A percentile compares a stretch with the other conserved stretches of the same genome.
These are phyloP conservation scores for Parazoanthus atlanticus DNA, from an alignment of 92 coral and sea anemone genomes.

Conservation along the genomic window DNA sequence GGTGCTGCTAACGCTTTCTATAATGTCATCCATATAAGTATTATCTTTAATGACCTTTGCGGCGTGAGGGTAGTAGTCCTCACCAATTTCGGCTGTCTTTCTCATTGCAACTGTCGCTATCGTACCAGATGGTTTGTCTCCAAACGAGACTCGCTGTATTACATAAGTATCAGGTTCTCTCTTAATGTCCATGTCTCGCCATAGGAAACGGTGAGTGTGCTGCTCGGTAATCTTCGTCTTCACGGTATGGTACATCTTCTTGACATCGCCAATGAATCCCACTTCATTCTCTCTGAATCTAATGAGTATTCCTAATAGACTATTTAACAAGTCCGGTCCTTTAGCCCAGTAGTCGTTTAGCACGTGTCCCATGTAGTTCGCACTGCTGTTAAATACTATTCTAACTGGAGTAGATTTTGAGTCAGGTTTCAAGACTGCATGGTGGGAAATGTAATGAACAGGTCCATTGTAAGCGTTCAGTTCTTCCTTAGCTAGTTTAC, in stretches of 20 bases:
- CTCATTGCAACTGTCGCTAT: slow-evolving; percentile 47
- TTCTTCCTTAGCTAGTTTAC: slow-evolving; percentile 53
- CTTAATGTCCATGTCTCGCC: slow-evolving; percentile 38
- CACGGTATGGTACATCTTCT: slow-evolving; percentile 39
- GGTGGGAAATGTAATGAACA: slow-evolving; percentile 60
- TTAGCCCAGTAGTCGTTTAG: slow-evolving; percentile 45
- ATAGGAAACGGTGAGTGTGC: slow-evolving; percentile 43
- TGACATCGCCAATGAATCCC: slow-evolving; percentile 44
- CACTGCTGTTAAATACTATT: slow-evolving; percentile 63
- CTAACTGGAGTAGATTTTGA: slow-evolving; percentile 54
- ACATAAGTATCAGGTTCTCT: slow-evolving; percentile 46
- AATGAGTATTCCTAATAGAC: slow-evolving; percentile 45
- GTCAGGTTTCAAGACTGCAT: slow-evolving; percentile 59
- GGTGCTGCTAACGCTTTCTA: slow-evolving; percentile 30
- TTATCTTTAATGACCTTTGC: neutral
- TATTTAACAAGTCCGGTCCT: slow-evolving; percentile 37
- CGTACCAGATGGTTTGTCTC: slow-evolving; percentile 38
- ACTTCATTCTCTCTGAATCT: slow-evolving; percentile 49
- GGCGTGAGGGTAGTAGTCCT: neutral
- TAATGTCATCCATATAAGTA: slow-evolving; percentile 10
- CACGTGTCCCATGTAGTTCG: slow-evolving; percentile 51
- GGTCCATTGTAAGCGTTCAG: slow-evolving; percentile 51
- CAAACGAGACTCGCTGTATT: slow-evolving; percentile 51
- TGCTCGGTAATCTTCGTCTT: neutral
- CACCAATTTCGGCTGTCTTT: slow-evolving; percentile 34